A percentile compares a stretch with the other conserved stretches of the same genome.
phyloP scores from a whole-genome alignment of 2,113 vertebrate genomes.

The Dipodomys spectabilis region DNA sequence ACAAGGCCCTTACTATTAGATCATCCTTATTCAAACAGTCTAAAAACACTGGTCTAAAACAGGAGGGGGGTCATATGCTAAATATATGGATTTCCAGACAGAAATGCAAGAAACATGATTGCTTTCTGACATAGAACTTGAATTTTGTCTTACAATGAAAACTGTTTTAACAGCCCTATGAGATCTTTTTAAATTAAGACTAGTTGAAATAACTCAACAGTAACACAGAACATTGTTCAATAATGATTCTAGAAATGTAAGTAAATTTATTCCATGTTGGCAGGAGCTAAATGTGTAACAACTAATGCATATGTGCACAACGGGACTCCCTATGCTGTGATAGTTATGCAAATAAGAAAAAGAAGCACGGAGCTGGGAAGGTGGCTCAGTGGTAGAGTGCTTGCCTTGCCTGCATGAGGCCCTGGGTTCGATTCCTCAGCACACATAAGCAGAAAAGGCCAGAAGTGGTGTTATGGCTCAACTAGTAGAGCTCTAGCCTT shows the following conservation, averaged over 20 bases:
- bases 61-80: not conserved
- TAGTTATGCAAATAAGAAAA: not conserved
- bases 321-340: not conserved
- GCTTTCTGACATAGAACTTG: not conserved
- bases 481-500: too few relatives aligned
- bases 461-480: too few relatives aligned
- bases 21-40: not conserved
- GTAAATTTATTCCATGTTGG: not conserved
- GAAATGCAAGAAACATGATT: not conserved
- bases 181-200: constrained; percentile 27
- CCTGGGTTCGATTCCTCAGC: too few relatives aligned
- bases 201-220: constrained; percentile 1
- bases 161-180: not conserved
- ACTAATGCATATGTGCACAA: not conserved
- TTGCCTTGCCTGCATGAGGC: too few relatives aligned
- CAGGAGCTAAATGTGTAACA: not conserved
- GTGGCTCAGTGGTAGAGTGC: too few relatives aligned
- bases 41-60: too few relatives aligned
- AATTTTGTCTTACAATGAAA: not conserved
- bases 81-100: not conserved
- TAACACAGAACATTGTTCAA: not conserved
- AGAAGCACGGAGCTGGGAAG: not conserved
- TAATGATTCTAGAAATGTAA: not conserved
- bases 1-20: not conserved
- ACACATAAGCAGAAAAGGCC: too few relatives aligned